Base-by-base conservation (phyloP, 2,113 vertebrate genomes). In the Cepphus grylle region DNA sequence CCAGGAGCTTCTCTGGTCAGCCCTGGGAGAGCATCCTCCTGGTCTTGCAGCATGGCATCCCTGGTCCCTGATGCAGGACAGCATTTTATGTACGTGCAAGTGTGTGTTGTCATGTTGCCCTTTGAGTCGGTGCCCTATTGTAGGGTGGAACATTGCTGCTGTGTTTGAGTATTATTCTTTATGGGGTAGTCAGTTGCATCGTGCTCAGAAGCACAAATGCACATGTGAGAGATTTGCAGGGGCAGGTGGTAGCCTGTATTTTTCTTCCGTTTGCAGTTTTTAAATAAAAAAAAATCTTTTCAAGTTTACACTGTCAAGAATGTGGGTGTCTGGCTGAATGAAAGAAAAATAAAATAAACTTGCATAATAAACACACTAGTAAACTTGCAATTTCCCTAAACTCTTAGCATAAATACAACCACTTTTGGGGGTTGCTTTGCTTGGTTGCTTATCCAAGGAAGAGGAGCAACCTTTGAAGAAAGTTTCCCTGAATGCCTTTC, bases 291-390 rank as follows among this genome's bases (percentile, higher is more conserved):
- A 63, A 88, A 63, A 81, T 59, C 19, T 91, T 95, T 96, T 89
- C 95, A 91, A 95, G 96, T 93, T 96, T 94, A 70, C 86, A 76
- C 94, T 97, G 95, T 96, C 93, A 97, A 88, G 93, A 80, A 87
- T 94, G 93, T 95, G 95, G 95, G 94, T 93, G 94, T 95, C 58
- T 95, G 95, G 47, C 93, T 96, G 93, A 97, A 95, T 94, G 97
- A 88, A 91, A 86, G 85, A 77, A 80, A 97, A 89, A 90, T 88
- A 88, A 97, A 95, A 94, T 88, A 83, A 89, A 91, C 86, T 87
- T 95, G 91, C 94, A 92, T 86, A 96, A 96, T 95, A 96, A 90
- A 67, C 81, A 63, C 62, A 40, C 58, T 47, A 73, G 76, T 66
- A 92, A 76, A 77, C 76, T 77, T 96, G 73, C 72, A 53, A 9